Percentiles rank a stretch among this genome's conserved stretches.
Conservation (phyloP, 2,888 invertebrate species). For the Ligdia adustata region DNA sequence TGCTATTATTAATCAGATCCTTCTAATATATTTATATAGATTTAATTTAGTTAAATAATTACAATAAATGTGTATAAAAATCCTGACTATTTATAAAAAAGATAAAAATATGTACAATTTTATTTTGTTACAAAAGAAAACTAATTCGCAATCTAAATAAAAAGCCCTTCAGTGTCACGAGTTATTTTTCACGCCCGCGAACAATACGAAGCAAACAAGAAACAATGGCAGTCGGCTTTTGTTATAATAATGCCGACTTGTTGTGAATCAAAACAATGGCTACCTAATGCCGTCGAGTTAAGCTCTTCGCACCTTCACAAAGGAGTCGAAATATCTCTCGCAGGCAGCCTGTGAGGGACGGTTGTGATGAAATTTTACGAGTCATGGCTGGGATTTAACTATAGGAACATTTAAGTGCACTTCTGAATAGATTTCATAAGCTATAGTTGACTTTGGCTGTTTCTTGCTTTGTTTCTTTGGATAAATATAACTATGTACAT, state of each 20-base stretch:
- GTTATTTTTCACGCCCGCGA: conserved; percentile 12
- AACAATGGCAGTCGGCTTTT: conserved; percentile 15
- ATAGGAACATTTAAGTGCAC: no score
- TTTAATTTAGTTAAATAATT: no score
- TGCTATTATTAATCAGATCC: no score
- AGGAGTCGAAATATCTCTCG: conserved; percentile 8
- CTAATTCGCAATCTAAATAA: conserved; percentile 9
- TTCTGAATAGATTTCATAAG: no score
- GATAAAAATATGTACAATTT: no score
- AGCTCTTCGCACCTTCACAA: conserved; percentile 24
- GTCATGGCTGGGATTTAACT: no score
- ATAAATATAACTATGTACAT: no score
- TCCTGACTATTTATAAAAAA: no score
- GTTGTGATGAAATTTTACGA: not conserved
- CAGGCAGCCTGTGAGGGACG: conserved; percentile 7
- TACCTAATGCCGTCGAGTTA: conserved; percentile 14
- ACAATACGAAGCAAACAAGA: conserved; percentile 16
- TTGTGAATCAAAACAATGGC: conserved; percentile 16
- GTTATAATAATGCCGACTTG: conserved; percentile 17
- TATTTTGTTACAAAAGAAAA: not conserved
- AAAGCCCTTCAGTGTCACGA: not conserved
- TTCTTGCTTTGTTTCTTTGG: no score
- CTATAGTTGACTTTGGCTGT: no score
- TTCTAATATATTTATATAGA: no score
- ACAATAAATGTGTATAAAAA: no score